These are phyloP conservation scores for Hydra vulgaris DNA, from an alignment of 30 jellyfish, hydroid and myxozoan species.

Conservation along the genomic window DNA sequence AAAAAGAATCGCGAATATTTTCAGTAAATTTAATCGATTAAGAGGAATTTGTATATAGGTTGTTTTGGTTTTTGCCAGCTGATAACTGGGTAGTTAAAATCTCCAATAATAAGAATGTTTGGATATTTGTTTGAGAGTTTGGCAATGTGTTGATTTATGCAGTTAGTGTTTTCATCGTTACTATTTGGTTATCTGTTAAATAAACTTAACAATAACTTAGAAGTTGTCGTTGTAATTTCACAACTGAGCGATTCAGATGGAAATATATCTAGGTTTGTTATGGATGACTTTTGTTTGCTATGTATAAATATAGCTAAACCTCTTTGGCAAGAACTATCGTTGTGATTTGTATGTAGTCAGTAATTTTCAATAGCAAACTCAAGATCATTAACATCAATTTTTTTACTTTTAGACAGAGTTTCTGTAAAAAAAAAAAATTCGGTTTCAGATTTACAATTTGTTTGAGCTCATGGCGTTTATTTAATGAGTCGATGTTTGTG, in stretches of 20 bases:
- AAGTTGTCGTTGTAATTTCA: background rate
- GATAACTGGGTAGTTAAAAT: background rate
- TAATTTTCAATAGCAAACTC: background rate
- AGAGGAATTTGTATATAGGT: background rate
- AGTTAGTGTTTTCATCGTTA: background rate
- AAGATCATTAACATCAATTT: too few species aligned
- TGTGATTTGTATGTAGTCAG: background rate
- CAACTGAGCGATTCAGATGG: background rate
- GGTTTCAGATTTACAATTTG: too few species aligned
- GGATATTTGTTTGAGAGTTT: background rate
- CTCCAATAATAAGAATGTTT: background rate
- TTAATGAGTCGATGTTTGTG: too few species aligned
- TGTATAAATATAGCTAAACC: background rate
- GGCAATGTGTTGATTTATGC: background rate
- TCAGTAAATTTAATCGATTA: background rate
- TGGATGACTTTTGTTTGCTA: background rate
- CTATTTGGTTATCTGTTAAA: background rate
- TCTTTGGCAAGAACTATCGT: background rate
- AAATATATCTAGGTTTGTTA: background rate
- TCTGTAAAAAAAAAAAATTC: too few species aligned
- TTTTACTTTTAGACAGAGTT: too few species aligned
- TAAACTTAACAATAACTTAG: background rate
- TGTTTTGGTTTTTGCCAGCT: background rate
- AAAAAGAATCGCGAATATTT: background rate
- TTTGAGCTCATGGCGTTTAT: too few species aligned